Base-by-base conservation (phyloP, 1,140 invertebrate species). In the Batillaria attramentaria region DNA sequence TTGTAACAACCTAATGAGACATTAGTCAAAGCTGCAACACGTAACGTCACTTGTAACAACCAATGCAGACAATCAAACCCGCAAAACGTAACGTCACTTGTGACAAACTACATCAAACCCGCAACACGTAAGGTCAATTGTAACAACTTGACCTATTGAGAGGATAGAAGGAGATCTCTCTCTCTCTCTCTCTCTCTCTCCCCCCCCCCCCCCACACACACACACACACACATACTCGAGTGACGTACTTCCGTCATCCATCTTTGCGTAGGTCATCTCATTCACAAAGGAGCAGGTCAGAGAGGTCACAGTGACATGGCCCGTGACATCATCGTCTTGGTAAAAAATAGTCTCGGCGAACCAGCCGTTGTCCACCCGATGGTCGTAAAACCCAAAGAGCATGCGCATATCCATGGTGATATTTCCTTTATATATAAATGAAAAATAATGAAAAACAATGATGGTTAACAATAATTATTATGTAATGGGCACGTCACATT, bases 231-330 rank as follows among this genome's bases (percentile, higher is more conserved):
- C 16, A 16, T 54, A 16, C 16, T 54, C n/a, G 46, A 54, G 16
- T 69, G 24, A 62, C 73, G 41, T 62, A 75, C 73, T n/a, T 1
- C 73, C 73, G 24, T 65, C 57, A 13, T 57, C 20, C 24, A 65
- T 8, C 1, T 37, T 42, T 24, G 73, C 39, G 39, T 75, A 75
- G 18, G 73, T 60, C 73, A 75, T 62, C 42, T 62, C 54, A 35
- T 42, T 75, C 54, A 75, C 37, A 39, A 75, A 75, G n/a, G 16
- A 31, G 57, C 73, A 75, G 13, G 73, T 62, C 0, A 16, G 39
- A 28, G 73, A 39, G 16, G 73, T 62, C 54, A 75, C 73, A 3
- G 73, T 65, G 50, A 75, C 73, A 39, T 75, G 31, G 37, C 73
- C 73, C 20, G 57, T 75, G 20, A 65, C 57, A 57, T 75, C 73